Base-by-base conservation (phyloP, 1,140 invertebrate species). In the Leptinotarsa texana region DNA sequence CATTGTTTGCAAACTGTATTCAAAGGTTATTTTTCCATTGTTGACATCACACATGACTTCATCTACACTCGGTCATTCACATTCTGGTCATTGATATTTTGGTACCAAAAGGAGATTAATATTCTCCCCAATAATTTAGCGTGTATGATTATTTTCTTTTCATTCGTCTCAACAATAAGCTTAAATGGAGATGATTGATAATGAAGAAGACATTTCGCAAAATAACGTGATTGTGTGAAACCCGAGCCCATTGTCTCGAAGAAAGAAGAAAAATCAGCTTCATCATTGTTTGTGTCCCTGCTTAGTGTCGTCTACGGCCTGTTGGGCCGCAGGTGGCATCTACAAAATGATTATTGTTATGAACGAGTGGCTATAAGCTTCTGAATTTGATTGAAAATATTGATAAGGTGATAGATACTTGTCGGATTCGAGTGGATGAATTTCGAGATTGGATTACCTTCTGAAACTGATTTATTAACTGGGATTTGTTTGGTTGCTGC, bases 351-450 rank as follows among this genome's bases (percentile, higher is more conserved):
- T 72, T 63, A 18, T 42, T 61, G 62, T 63, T 63, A 72, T 63
- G 48, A 69, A 47, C 68, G 47, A 69, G 68, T 51, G 65, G 65
- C 48, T 69, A 61, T 72, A 61, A 72, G 70, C 70, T 72, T 72
- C 70, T 72, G 70, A 62, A 72, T 72, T 72, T 33, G 70, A 72
- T 72, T 24, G 51, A 33, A 15, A 72, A 15, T 42, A 49, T 18
- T 49, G 70, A 72, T 72, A 72, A 72, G 62, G 24, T 62, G 70
- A 72, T 72, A 63, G 70, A 72, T 72, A 72, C 48, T 42, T 48
- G 70, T 72, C 51, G 27, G 62, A 62, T 62, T 72, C 51, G 70
- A 18, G 62, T 62, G 27, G 51, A 63, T 48, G 27, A 72, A 62
- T 63, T 42, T 61, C 15, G 21, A 33, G 51, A 27, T 63, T 62